Evolutionary conservation across 2,888 invertebrate genomes (phyloP), one percentile per base, ranked within the genome.

Genomic region (Deilephila elpenor): DNA sequence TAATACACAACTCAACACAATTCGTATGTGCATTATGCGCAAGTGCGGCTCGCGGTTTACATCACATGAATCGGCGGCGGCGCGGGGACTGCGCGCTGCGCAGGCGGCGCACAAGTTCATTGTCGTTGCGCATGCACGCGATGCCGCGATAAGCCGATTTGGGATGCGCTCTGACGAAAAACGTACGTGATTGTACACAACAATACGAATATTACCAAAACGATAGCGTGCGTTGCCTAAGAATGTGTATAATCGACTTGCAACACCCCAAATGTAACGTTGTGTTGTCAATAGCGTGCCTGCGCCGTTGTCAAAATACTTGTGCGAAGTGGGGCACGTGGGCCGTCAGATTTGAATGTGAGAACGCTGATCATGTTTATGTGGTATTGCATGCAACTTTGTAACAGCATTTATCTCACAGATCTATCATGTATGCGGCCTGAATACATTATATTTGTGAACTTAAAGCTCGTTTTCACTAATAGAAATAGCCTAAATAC

Each of bases 61-160:
- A 44, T 25, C 20, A 51, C 67, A 25, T 17, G 67, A 51, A 67
- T 51, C 14, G 67, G 67, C 17, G 61, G 62, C 32, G 34, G 44
- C 44, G 17, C 64, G 44, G 37, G 64, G 44, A 20, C 20, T 34
- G 64, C 64, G 64, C 37, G 25, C 70, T 37, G 44, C 71, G 19
- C 71, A 44, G 32, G 34, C 53, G 53, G 37, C 44, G 44, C 44
- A 75, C 89, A 91, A 90, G 91, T 91, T 89, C 91, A 91, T 86
- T 91, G 90, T 84, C 91, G 86, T 81, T 75, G 78, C 79, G 81
- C 81, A 81, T 83, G 84, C 86, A 81, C 81, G 82, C 82, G 89
- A 89, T 89, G 82, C 78, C 77, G 77, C 83, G 90, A 90, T 90
- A 89, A 84, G 67, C 44, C 67, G 44, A 67, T 81, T 84, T 81